These are phyloP conservation scores for Peromyscus polionotus DNA, from an alignment of 2,113 vertebrate species.

Conservation along the genomic window DNA sequence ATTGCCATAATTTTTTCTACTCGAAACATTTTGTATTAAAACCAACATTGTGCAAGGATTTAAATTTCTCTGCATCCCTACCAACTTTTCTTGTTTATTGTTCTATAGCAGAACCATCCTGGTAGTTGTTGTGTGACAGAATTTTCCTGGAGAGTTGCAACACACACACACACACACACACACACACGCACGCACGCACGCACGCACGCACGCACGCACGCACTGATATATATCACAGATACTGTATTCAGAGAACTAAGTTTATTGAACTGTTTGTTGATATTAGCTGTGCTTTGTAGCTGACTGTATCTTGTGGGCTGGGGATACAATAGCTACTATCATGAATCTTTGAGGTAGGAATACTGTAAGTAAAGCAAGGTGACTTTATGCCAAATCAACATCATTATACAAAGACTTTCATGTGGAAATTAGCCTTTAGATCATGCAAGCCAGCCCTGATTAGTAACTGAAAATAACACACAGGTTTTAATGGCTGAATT, in stretches of 20 bases:
- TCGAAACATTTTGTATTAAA: background rate
- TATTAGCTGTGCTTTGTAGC: background rate
- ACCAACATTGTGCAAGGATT: background rate
- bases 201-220: background rate
- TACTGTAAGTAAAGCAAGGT: background rate
- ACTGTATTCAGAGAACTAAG: background rate
- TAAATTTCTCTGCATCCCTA: background rate
- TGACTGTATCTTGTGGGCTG: background rate
- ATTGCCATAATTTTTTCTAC: background rate
- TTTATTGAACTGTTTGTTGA: background rate
- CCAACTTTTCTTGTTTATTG: background rate
- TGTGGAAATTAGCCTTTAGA: background rate
- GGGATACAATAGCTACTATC: background rate
- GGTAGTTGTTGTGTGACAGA: background rate
- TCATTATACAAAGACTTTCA: background rate
- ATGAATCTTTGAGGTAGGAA: background rate
- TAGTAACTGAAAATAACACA: background rate
- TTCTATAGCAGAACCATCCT: background rate
- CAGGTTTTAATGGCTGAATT: background rate
- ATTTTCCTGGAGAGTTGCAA: background rate
- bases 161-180: background rate
- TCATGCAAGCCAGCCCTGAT: background rate
- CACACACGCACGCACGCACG: background rate
- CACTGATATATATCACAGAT: background rate
- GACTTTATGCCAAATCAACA: background rate